phyloP scores from a whole-genome alignment of 2,888 invertebrate genomes.

The Graphium colonna region DNA sequence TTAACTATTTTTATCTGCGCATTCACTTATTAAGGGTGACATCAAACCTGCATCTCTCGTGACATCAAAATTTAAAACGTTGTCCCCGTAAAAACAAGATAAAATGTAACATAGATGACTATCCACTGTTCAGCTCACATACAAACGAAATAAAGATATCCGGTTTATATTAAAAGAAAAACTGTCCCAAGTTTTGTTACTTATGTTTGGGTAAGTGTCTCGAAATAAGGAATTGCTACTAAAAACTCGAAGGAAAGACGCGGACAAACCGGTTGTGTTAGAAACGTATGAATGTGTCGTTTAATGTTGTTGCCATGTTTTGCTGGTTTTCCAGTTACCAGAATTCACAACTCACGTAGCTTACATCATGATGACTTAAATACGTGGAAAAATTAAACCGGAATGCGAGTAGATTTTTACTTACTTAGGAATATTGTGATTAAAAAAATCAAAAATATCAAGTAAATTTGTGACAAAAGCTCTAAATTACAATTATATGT shows the following conservation, averaged over 20 bases:
- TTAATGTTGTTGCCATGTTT: conserved; percentile 6
- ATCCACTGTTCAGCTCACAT: too few relatives aligned
- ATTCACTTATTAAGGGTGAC: background rate
- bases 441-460: too few relatives aligned
- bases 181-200: conserved; percentile 4
- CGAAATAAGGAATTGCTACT: conserved; percentile 12
- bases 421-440: too few relatives aligned
- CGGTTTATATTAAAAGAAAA: background rate
- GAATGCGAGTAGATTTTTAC: too few relatives aligned
- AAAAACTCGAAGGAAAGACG: conserved; percentile 12
- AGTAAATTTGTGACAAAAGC: too few relatives aligned
- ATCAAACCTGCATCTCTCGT: too few relatives aligned
- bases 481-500: too few relatives aligned
- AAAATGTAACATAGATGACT: too few relatives aligned
- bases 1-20: background rate
- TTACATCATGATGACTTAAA: background rate
- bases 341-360: background rate
- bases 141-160: too few relatives aligned
- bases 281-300: conserved; percentile 9
- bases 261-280: conserved; percentile 16
- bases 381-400: too few relatives aligned
- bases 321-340: conserved; percentile 2
- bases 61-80: too few relatives aligned
- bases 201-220: conserved; percentile 6
- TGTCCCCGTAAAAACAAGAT: too few relatives aligned